These are phyloP conservation scores for Pandemis cinnamomeana DNA, from an alignment of 2,888 invertebrate genomes.

Conservation along the genomic window DNA sequence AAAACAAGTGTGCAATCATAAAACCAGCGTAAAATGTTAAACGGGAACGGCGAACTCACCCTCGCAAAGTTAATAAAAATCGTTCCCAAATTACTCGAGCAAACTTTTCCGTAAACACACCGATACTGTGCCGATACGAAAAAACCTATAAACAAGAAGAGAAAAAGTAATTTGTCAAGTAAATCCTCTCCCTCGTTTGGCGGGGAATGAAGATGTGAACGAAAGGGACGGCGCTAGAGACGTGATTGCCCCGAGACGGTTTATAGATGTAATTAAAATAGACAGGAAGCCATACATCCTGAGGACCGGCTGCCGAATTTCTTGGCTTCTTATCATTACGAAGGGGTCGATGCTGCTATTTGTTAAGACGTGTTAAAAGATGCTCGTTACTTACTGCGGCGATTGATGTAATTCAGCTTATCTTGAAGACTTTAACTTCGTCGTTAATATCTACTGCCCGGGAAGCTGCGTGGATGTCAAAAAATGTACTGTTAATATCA, in stretches of 20 bases:
- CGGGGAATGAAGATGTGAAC: constrained; percentile 56
- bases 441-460: constrained; percentile 13
- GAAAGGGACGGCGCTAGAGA: constrained; percentile 48
- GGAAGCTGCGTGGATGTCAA: background rate
- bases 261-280: constrained; percentile 59
- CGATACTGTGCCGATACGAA: constrained; percentile 63
- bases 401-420: constrained; percentile 20
- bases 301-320: constrained; percentile 40
- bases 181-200: constrained; percentile 72
- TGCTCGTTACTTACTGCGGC: constrained; percentile 25
- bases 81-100: constrained; percentile 74
- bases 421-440: constrained; percentile 19
- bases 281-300: constrained; percentile 47
- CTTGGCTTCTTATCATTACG: constrained; percentile 41
- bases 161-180: constrained; percentile 82
- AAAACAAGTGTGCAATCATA: constrained; percentile 67
- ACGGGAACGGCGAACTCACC: constrained; percentile 64
- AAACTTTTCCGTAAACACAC: constrained; percentile 74
- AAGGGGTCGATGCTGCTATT: constrained; percentile 35
- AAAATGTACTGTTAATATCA: background rate
- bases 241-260: constrained; percentile 52
- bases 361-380: constrained; percentile 31
- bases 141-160: constrained; percentile 66
- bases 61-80: constrained; percentile 79
- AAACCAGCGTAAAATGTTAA: constrained; percentile 67